Conservation (phyloP, 2,888 invertebrate genomes). For the Lypha dubia region DNA sequence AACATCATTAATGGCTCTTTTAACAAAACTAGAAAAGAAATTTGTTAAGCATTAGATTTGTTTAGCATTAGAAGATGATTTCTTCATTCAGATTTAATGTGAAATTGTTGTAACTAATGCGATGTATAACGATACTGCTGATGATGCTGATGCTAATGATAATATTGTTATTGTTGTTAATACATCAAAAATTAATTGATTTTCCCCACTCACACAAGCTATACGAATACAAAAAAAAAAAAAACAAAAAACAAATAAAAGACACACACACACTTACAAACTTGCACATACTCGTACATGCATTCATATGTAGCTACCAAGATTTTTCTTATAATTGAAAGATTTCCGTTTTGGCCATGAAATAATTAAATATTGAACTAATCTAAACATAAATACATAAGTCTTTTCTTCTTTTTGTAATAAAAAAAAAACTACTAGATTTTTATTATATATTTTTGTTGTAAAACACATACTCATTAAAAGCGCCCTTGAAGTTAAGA, state of each 20-base stretch:
- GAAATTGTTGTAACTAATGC: conserved; percentile 23
- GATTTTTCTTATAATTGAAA: background rate
- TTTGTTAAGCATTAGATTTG: conserved; percentile 15
- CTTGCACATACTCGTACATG: no score
- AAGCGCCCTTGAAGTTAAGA: conserved; percentile 18
- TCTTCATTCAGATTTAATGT: conserved; percentile 6
- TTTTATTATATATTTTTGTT: background rate
- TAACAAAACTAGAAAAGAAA: background rate
- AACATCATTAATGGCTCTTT: conserved; percentile 20
- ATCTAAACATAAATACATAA: no score
- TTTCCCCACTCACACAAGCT: conserved; percentile 59
- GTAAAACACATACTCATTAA: conserved; percentile 48
- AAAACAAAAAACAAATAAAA: conserved; percentile 52
- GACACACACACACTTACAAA: conserved; percentile 30
- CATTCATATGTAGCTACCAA: background rate
- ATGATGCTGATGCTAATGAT: background rate
- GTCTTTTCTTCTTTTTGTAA: no score
- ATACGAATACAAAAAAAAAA: conserved; percentile 38
- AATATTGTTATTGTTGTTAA: conserved; percentile 28
- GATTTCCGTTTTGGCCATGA: background rate
- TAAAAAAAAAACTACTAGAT: conserved; percentile 2
- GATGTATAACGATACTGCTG: background rate
- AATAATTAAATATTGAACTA: conserved; percentile 23
- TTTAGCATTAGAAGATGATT: background rate
- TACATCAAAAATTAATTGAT: conserved; percentile 66